Percentiles rank a stretch among this genome's conserved stretches.
phyloP scores from a whole-genome alignment of 2,888 invertebrate species.

The Fragum whitleyi region DNA sequence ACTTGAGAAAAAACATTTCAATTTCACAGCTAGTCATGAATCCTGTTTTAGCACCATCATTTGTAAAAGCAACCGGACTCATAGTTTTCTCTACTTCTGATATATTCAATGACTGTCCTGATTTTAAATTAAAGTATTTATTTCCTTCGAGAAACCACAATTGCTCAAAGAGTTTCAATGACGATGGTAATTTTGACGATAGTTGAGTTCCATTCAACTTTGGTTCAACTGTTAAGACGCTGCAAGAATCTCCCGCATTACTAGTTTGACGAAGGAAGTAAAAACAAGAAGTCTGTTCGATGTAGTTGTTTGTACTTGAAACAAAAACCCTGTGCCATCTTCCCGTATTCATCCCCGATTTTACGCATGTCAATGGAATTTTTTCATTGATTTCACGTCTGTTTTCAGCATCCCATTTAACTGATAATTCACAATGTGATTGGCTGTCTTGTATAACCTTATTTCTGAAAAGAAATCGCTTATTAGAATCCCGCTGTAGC shows the following conservation, averaged over 20 bases:
- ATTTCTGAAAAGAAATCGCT: neutral
- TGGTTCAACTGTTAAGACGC: neutral
- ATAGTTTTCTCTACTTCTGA: neutral
- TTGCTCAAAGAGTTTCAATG: neutral
- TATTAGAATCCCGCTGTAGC: neutral
- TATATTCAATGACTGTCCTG: neutral
- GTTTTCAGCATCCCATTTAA: neutral
- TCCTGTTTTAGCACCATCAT: neutral
- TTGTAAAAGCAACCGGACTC: neutral
- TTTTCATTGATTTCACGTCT: neutral
- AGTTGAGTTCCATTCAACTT: neutral
- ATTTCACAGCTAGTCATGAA: neutral
- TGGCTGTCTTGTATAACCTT: neutral
- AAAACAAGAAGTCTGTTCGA: neutral
- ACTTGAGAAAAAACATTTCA: neutral
- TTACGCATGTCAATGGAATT: neutral
- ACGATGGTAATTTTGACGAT: neutral
- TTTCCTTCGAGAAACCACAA: neutral
- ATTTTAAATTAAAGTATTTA: neutral
- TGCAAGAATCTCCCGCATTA: neutral
- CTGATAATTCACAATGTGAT: neutral
- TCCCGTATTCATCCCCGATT: neutral
- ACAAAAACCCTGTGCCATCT: neutral
- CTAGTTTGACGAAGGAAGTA: neutral
- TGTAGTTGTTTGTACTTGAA: neutral